Conservation (phyloP, 2,797 vertebrate genomes). For the Pterois miles region DNA sequence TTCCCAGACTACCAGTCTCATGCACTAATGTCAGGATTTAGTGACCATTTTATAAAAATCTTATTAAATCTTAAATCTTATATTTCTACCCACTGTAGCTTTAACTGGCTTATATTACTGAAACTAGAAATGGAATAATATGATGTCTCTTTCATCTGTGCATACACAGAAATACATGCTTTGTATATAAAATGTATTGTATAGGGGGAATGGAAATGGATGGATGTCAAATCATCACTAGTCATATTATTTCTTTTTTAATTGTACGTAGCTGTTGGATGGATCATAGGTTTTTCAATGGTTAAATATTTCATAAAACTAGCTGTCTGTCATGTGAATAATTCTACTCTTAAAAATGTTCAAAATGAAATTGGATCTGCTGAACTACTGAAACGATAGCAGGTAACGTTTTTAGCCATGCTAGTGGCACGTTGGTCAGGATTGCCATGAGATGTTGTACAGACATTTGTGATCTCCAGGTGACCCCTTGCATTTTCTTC, state of each 20-base stretch:
- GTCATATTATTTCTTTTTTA: background rate
- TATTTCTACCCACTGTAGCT: too few species aligned
- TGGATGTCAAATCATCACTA: too few species aligned
- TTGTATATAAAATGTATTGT: background rate
- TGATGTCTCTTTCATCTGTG: background rate
- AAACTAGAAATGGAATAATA: background rate
- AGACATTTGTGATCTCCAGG: background rate
- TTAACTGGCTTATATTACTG: background rate
- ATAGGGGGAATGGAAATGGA: background rate
- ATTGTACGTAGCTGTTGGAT: background rate
- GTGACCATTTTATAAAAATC: too few species aligned
- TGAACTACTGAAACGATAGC: background rate
- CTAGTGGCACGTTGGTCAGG: too few species aligned
- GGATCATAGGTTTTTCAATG: too few species aligned
- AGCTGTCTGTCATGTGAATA: background rate
- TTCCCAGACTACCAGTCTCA: too few species aligned
- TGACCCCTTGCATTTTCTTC: background rate
- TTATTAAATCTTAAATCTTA: too few species aligned
- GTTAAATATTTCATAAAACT: too few species aligned
- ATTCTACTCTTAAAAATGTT: background rate
- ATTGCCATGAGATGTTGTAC: background rate
- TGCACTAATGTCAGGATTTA: too few species aligned
- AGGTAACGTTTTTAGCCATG: background rate
- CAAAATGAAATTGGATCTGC: background rate
- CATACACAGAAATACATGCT: background rate